phyloP scores from a whole-genome alignment of 1,140 invertebrate species.

The Acromyrmex charruanus region DNA sequence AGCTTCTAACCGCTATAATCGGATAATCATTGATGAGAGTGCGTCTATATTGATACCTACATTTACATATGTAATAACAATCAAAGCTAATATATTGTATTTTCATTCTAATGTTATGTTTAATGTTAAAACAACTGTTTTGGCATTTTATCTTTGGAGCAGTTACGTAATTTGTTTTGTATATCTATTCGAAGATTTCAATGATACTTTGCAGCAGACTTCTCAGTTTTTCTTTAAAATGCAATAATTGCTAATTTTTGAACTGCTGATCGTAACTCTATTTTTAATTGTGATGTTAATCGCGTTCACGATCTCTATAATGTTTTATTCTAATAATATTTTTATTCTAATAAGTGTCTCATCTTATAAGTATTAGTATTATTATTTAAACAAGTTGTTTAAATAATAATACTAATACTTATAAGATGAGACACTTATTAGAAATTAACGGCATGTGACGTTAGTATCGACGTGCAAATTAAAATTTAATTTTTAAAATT shows the following conservation, averaged over 20 bases:
- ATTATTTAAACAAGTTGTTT: no score
- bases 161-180: not conserved
- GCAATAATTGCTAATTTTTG: slow-evolving; percentile 13
- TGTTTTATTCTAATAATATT: not conserved
- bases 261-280: not conserved
- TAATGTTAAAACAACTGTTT: not conserved
- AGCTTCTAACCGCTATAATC: not conserved
- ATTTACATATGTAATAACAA: slow-evolving; percentile 17
- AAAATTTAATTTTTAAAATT: no score
- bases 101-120: slow-evolving; percentile 11
- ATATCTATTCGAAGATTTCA: not conserved
- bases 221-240: slow-evolving; percentile 16
- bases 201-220: not conserved
- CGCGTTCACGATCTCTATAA: not conserved
- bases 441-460: no score
- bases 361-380: not conserved
- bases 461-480: no score
- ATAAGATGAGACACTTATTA: no score
- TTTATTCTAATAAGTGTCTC: slow-evolving; percentile 4
- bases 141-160: not conserved
- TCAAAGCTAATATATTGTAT: slow-evolving; percentile 7
- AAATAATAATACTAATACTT: no score
- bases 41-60: not conserved
- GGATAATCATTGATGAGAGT: slow-evolving; percentile 13
- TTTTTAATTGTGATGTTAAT: not conserved